A percentile compares a stretch with the other conserved stretches of the same genome.
phyloP scores from a whole-genome alignment of 2,797 vertebrate genomes.

The Sandelia bainsii region DNA sequence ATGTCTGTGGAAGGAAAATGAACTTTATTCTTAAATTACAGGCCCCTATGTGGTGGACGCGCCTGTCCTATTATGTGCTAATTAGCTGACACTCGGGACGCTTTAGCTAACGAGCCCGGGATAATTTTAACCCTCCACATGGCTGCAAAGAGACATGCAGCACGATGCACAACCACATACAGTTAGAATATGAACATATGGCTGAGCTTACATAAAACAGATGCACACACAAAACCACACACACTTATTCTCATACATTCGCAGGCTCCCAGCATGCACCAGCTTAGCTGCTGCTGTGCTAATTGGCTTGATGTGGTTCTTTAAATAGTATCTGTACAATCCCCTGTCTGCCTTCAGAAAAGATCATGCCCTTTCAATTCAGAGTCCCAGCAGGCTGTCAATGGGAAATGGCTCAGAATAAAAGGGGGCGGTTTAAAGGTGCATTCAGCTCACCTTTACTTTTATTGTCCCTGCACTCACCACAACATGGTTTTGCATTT shows the following conservation, averaged over 20 bases:
- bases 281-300: conserved; percentile 73
- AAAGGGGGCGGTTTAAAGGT: conserved; percentile 61
- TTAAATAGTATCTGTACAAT: conserved; percentile 72
- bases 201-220: conserved; percentile 55
- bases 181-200: conserved; percentile 66
- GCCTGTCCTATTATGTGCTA: conserved; percentile 83
- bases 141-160: conserved; percentile 55
- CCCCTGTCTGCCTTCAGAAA: conserved; percentile 72
- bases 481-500: neutral
- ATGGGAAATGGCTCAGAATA: conserved; percentile 52
- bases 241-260: conserved; percentile 39
- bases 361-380: conserved; percentile 77
- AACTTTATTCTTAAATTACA: conserved; percentile 80
- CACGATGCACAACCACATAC: conserved; percentile 44
- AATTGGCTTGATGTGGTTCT: conserved; percentile 82
- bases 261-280: conserved; percentile 66
- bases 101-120: conserved; percentile 80
- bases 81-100: conserved; percentile 81
- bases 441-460: conserved; percentile 23
- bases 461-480: conserved; percentile 14
- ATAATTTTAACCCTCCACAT: conserved; percentile 79
- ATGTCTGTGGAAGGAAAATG: conserved; percentile 74
- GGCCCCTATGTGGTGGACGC: conserved; percentile 70
- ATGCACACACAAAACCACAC: conserved; percentile 37
- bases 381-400: conserved; percentile 66